Evolutionary conservation across 2,797 vertebrate species (phyloP), one percentile per base, ranked within the genome.

Genomic region (Capromys pilorides): DNA sequence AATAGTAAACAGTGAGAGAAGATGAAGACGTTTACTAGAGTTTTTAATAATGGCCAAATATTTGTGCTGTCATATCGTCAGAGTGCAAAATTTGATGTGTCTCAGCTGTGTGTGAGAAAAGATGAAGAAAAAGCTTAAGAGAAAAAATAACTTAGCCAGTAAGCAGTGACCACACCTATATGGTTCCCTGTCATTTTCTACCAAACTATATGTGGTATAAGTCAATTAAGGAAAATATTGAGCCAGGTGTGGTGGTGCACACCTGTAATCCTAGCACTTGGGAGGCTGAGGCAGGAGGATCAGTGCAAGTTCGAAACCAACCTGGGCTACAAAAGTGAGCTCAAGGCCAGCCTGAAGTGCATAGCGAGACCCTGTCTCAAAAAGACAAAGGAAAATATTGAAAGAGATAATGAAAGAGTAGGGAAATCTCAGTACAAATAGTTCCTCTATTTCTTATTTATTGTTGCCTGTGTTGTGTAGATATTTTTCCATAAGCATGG

Each of bases 1-100:
- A 92, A 16, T 16, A 77, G 10, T 83, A 45, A 64, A 95, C 93
- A 81, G 22, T 39, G 6, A 91, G 16, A 45, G 45, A 92, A 81
- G 21, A 81, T 45, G 33, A 57, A 81, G 71, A 66, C 83, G 41
- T 93, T 94, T 94, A 41, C 79, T 66, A 31, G 41, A 54, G 4
- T 75, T 94, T 86, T 90, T 92, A 86, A 91, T 79, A 88, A 62
- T 24, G 22, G 39, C 24, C 16, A 77, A 92, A 75, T 49, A 84
- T 67, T 94, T 95, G 33, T 86, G 62, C 31, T 81, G 21, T 88
- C 80, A 54, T 49, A 12, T 57, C 82, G 77, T 67, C 82, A 80
- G 10, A 31, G 71, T 81, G 51, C 14, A 73, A 88, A 92, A 78
- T 88, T 78, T 49, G 10, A 14, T 89, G 57, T 64, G 61, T 66